Evolutionary conservation across 2,797 vertebrate genomes (phyloP).

Genomic region (Bovichtus variegatus): DNA sequence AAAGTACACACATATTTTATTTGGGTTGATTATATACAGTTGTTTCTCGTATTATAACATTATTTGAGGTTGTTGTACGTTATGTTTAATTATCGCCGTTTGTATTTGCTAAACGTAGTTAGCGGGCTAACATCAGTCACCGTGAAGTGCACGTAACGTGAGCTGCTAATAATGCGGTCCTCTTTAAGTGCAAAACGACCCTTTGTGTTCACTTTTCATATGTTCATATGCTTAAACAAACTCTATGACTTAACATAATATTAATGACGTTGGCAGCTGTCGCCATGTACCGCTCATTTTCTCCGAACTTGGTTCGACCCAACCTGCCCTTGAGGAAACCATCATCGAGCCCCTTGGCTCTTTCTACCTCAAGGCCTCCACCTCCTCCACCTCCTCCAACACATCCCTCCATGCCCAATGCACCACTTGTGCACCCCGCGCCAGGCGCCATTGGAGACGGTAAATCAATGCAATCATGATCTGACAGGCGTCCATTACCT

Average conservation of each 20-base stretch:
- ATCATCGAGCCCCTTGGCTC: constrained; percentile 37
- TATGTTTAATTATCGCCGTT: background rate
- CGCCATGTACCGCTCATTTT: constrained; percentile 48
- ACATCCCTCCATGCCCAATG: background rate
- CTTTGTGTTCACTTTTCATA: fast-evolving
- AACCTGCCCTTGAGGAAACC: constrained; percentile 82
- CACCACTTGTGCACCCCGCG: background rate
- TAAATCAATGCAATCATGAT: constrained; percentile 21
- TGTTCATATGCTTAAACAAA: no score
- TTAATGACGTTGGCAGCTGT: background rate
- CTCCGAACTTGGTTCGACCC: constrained; percentile 50
- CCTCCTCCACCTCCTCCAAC: background rate
- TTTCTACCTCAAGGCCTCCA: background rate
- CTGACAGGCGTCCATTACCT: background rate
- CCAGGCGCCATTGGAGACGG: constrained; percentile 24
- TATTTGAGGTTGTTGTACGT: no score
- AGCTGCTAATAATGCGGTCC: no score
- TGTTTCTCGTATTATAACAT: background rate
- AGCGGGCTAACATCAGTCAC: background rate
- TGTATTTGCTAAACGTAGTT: background rate
- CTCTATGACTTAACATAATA: background rate
- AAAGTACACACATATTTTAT: background rate
- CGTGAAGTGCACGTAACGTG: fast-evolving
- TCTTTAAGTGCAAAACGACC: fast-evolving
- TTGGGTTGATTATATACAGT: background rate